Percentiles rank a stretch among this genome's conserved stretches.
These are phyloP conservation scores for Orgyia antiqua DNA, from an alignment of 2,888 invertebrate genomes.

Conservation along the genomic window DNA sequence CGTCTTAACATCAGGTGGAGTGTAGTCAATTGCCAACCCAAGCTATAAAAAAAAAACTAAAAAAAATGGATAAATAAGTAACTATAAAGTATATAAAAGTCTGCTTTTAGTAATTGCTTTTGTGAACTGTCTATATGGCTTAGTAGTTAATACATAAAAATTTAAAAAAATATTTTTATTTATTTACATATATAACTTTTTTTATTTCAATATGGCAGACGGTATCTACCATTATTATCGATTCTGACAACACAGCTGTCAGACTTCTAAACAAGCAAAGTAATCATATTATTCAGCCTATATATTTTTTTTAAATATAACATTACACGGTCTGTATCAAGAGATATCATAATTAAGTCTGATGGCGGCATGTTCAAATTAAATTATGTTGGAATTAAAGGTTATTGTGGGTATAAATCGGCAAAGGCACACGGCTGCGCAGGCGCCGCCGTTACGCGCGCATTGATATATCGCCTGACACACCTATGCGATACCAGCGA, in stretches of 20 bases:
- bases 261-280: constrained; percentile 1
- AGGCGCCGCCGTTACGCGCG: constrained; percentile 55
- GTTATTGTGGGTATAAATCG: constrained; percentile 57
- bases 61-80: too few species aligned
- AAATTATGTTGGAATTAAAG: constrained; percentile 68
- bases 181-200: too few species aligned
- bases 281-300: constrained; percentile 1
- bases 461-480: constrained; percentile 44
- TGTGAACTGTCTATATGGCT: too few species aligned
- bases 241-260: neutral
- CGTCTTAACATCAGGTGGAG: too few species aligned
- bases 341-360: constrained; percentile 66
- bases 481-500: constrained; percentile 26
- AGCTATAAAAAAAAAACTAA: too few species aligned
- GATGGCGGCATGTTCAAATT: constrained; percentile 60
- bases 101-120: too few species aligned
- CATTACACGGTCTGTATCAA: constrained; percentile 31
- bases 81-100: too few species aligned
- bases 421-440: constrained; percentile 30
- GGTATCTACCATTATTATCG: neutral
- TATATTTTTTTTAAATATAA: neutral
- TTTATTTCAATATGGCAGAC: too few species aligned
- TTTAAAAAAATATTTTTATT: too few species aligned
- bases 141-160: too few species aligned
- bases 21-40: too few species aligned